phyloP scores from a whole-genome alignment of 1,140 invertebrate species.

The Plutomurus gul region DNA sequence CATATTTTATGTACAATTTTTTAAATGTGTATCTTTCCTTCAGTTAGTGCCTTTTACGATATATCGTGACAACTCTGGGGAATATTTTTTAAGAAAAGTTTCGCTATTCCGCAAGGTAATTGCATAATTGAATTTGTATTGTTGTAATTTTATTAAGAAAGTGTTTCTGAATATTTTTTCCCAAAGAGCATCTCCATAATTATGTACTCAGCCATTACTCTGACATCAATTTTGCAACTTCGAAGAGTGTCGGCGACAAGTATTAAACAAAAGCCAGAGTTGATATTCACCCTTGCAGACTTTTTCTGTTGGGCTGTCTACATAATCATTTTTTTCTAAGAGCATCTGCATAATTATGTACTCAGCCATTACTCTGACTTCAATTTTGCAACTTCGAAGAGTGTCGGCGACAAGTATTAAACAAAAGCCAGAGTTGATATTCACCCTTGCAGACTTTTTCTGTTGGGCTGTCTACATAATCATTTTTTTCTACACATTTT shows the following conservation, averaged over 20 bases:
- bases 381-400: not conserved
- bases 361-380: too few relatives aligned
- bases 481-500: not conserved
- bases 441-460: not conserved
- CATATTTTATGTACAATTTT: not conserved
- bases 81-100: not conserved
- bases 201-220: too few relatives aligned
- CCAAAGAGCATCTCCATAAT: too few relatives aligned
- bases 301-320: constrained; percentile 14
- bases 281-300: not conserved
- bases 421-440: not conserved
- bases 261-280: not conserved
- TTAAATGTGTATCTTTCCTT: not conserved
- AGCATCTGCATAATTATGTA: too few relatives aligned
- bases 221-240: not conserved
- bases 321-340: not conserved
- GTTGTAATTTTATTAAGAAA: not conserved
- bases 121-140: not conserved
- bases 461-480: not conserved
- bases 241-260: not conserved
- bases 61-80: not conserved
- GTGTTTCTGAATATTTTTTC: not conserved
- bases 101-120: not conserved
- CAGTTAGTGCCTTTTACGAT: not conserved
- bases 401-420: not conserved